Base-by-base conservation (phyloP, 2,888 invertebrate species). In the Camponotus fellah region DNA sequence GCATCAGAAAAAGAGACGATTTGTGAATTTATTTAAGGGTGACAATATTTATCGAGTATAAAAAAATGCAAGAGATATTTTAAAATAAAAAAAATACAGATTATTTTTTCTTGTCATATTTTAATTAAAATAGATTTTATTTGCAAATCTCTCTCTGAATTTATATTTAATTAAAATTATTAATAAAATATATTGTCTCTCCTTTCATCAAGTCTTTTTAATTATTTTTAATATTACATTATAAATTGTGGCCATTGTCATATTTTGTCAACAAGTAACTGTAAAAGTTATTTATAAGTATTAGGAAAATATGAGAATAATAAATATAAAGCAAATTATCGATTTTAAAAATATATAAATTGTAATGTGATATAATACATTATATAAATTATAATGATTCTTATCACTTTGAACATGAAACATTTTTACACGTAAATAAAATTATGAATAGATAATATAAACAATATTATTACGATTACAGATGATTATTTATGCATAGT, bases 11-110 rank as follows among this genome's bases (percentile, higher is more conserved):
- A 34, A 74, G 43, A 74, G 46, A 26, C 58, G 46, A 82, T 79
- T 76, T 77, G 32, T 32, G 26, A 49, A 82, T 82, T 46, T 58
- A 62, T 26, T 46, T 46, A 5, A 49, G n/a, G 17, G 8, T 53
- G 12, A 12, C 26, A 17, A 62, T 17, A 53, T 32, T 21, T 14
- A 9, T 43, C 34, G n/a, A 32, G 32, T 53, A n/a, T 21, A 53
- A 71, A 0, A n/a, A 14, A 34, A 34, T 8, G 46, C 17, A 9
- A 26, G 26, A 21, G 9, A n/a, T 37, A 58, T 14, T 43, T 21
- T 65, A 40, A 37, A 40, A 21, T 21, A 2, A 14, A 43, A 26
- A 26, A 46, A n/a, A 21, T 12, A 14, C 3, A 26, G 14, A 43
- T 34, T 34, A 32, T 49, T 71, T 69, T 32, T 34, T 34, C 34